Evolutionary conservation across 2,888 invertebrate species (phyloP), one percentile per base, ranked within the genome.

Genomic region (Drosophila affinis): DNA sequence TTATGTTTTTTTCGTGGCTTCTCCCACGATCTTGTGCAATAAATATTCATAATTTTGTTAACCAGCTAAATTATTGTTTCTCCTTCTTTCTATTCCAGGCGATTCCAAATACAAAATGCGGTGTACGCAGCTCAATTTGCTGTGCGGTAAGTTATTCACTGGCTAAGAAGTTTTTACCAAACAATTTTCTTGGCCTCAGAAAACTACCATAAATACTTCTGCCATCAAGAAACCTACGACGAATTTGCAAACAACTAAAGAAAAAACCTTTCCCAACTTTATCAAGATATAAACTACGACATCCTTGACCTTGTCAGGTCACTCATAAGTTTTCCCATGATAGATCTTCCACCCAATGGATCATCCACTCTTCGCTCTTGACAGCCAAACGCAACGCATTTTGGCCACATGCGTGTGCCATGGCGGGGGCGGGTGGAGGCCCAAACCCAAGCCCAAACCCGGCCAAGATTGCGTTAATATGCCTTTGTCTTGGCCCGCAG

Each of bases 51-150:
- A 74, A 63, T 72, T 73, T 86, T 69, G 67, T 65, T 72, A 73
- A 77, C 62, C 72, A 72, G 54, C 68, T 48, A 67, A 69, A 52
- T 60, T 67, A 76, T 62, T 59, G 46, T 65, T 34, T 52, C 61
- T 72, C 56, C 75, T 75, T 72, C 47, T 69, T 62, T 62, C 81
- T 49, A 18, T 89, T 90, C 32, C 62, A 90, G 90, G 83, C 81
- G 73, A 84, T 76, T 83, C 81, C 67, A 69, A 76, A 65, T 62
- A 79, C 71, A 89, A 89, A 83, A 90, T 90, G 90, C 71, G 76
- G 67, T 79, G 69, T 54, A 72, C 74, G 79, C 74, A 82, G 63
- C 61, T 74, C 32, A 71, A 74, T 63, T 64, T 89, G 48, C 54
- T 86, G 12, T 86, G 78, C 57, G 90, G 90, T 90, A 84, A 89